Percentiles rank a stretch among this genome's conserved stretches.
These are phyloP conservation scores for Drosophila takahashii DNA, from an alignment of 1,140 invertebrate species.

Conservation along the genomic window DNA sequence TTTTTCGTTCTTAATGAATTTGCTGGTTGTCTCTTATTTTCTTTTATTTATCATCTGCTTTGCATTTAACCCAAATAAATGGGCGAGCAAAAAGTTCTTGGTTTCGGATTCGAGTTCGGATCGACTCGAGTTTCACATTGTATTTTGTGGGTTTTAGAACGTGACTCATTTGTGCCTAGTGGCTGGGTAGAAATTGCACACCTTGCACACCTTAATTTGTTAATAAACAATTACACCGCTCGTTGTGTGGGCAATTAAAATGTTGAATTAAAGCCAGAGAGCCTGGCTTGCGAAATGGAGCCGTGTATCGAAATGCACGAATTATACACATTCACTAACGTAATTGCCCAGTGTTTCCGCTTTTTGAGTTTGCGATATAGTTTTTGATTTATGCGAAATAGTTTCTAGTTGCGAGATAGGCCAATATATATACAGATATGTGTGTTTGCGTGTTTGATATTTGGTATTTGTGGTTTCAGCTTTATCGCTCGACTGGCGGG, in stretches of 20 bases:
- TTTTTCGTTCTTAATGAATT: slow-evolving; percentile 54
- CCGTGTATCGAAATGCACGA: slow-evolving; percentile 27
- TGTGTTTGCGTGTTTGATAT: slow-evolving; percentile 17
- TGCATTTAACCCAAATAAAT: slow-evolving; percentile 66
- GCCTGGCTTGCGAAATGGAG: slow-evolving; percentile 34
- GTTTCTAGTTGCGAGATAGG: slow-evolving; percentile 36
- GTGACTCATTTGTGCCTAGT: slow-evolving; percentile 50
- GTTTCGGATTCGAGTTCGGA: slow-evolving; percentile 1
- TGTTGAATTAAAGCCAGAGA: slow-evolving; percentile 40
- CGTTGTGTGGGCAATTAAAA: slow-evolving; percentile 58
- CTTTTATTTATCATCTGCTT: slow-evolving; percentile 37
- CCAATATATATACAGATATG: not conserved
- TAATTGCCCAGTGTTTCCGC: slow-evolving; percentile 68
- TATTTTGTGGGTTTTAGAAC: slow-evolving; percentile 29
- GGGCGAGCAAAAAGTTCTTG: slow-evolving; percentile 40
- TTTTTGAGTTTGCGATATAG: slow-evolving; percentile 23
- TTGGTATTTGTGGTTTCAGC: slow-evolving; percentile 17
- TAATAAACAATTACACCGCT: slow-evolving; percentile 66
- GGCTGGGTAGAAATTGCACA: slow-evolving; percentile 16
- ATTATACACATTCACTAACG: slow-evolving; percentile 44
- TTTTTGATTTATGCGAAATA: slow-evolving; percentile 52
- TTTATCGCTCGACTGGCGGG: slow-evolving; percentile 27
- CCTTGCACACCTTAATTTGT: slow-evolving; percentile 56
- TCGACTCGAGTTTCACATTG: slow-evolving; percentile 15
- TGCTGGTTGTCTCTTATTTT: slow-evolving; percentile 34